Conservation (phyloP, 2,797 vertebrate genomes). For the Enteromius paludinosus region DNA sequence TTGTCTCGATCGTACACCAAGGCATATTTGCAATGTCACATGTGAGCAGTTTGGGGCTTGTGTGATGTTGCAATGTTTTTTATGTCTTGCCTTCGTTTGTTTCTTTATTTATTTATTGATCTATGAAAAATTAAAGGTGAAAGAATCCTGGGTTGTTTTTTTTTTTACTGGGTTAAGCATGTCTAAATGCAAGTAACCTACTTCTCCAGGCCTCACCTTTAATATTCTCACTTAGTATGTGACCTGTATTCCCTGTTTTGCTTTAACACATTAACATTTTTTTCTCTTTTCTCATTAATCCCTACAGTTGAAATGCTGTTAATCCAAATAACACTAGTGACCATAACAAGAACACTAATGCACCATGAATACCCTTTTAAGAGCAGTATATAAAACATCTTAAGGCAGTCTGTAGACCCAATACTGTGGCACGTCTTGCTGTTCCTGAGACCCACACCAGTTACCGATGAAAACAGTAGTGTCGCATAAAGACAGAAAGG, state of each 20-base stretch:
- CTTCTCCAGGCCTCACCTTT: slow-evolving; percentile 66
- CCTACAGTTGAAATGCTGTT: slow-evolving; percentile 94
- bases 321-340: slow-evolving; percentile 71
- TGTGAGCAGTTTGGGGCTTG: slow-evolving; percentile 25
- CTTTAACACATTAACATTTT: slow-evolving; percentile 62
- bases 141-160: slow-evolving; percentile 54
- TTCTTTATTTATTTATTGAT: slow-evolving; percentile 45
- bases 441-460: slow-evolving; percentile 92
- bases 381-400: slow-evolving; percentile 46
- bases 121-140: slow-evolving; percentile 67
- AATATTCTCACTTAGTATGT: slow-evolving; percentile 55
- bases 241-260: slow-evolving; percentile 32
- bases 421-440: slow-evolving; percentile 93
- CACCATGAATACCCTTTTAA: slow-evolving; percentile 71
- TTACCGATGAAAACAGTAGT: slow-evolving; percentile 67
- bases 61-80: slow-evolving; percentile 44
- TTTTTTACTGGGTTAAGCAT: slow-evolving; percentile 30
- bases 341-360: slow-evolving; percentile 83
- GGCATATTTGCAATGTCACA: slow-evolving; percentile 56
- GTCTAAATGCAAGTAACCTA: slow-evolving; percentile 16
- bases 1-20: slow-evolving; percentile 61
- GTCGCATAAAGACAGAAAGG: slow-evolving; percentile 29
- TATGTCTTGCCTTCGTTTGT: slow-evolving; percentile 29
- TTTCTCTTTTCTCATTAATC: slow-evolving; percentile 79
- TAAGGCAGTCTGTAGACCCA: slow-evolving; percentile 55